phyloP scores from a whole-genome alignment of 1,140 invertebrate species.

The Drosophila pachea region DNA sequence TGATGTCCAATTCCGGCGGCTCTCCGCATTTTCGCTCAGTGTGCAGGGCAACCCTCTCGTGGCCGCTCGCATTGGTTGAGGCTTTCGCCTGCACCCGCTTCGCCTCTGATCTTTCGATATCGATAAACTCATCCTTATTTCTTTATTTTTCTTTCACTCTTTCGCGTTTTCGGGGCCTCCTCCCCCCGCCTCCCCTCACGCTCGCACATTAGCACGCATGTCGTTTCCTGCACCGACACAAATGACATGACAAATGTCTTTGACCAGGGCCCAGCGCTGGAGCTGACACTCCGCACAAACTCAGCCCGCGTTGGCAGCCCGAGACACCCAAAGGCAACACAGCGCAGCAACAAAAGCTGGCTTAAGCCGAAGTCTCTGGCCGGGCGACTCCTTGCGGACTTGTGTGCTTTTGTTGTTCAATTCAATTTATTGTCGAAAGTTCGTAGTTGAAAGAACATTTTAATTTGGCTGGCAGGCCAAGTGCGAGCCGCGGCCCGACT shows the following conservation, averaged over 20 bases:
- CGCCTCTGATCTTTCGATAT: slow-evolving; percentile 49
- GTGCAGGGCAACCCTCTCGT: neutral
- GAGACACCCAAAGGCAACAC: slow-evolving; percentile 29
- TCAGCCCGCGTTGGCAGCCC: slow-evolving; percentile 2
- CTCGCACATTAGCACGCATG: slow-evolving; percentile 64
- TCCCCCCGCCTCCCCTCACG: slow-evolving; percentile 4
- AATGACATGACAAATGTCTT: slow-evolving; percentile 78
- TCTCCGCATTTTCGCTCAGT: neutral
- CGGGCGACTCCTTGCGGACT: slow-evolving; percentile 8
- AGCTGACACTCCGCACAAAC: slow-evolving; percentile 34
- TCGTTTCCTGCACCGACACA: slow-evolving; percentile 67
- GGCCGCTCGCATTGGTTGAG: slow-evolving; percentile 1
- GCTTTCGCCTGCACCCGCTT: slow-evolving; percentile 15
- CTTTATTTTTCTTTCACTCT: slow-evolving; percentile 2
- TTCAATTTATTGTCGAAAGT: slow-evolving; percentile 78
- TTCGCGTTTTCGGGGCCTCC: slow-evolving; percentile 1
- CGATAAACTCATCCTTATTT: slow-evolving; percentile 70
- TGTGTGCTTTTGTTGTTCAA: slow-evolving; percentile 72
- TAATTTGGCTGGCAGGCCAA: slow-evolving; percentile 63
- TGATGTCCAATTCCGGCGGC: neutral
- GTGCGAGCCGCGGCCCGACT: neutral
- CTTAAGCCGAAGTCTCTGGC: neutral
- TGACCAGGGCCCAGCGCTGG: slow-evolving; percentile 52
- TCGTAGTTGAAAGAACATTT: slow-evolving; percentile 79
- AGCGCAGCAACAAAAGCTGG: slow-evolving; percentile 4